Conservation (phyloP, 2,113 vertebrate species). For the Psilopsiagon aurifrons region DNA sequence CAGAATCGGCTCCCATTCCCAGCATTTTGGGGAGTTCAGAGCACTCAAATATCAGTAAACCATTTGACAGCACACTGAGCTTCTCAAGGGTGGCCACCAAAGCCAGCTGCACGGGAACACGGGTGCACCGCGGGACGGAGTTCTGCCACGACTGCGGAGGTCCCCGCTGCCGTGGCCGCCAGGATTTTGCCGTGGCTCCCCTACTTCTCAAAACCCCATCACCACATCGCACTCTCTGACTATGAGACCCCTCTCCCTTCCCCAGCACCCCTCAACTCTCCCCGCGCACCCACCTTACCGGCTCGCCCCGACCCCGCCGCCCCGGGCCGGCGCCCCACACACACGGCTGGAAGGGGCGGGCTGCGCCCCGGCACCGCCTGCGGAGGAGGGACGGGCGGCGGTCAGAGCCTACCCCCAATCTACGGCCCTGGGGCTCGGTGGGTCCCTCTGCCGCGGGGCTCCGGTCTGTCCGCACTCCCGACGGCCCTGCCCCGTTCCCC, state of each 20-base stretch:
- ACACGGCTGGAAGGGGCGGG: conserved; percentile 4
- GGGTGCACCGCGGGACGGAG: accelerated
- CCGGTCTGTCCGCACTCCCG: neutral
- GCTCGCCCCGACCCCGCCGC: neutral
- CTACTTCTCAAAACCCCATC: neutral
- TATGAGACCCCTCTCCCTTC: accelerated
- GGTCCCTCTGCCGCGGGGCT: no score
- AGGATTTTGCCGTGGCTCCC: neutral
- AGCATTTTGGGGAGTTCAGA: accelerated
- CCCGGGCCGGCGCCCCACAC: neutral
- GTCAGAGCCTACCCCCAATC: neutral
- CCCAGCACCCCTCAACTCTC: neutral
- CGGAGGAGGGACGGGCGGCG: neutral
- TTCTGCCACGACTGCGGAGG: neutral
- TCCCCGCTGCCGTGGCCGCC: accelerated
- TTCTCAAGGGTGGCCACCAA: neutral
- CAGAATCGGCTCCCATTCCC: neutral
- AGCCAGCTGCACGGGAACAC: neutral
- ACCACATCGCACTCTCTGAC: neutral
- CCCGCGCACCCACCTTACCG: neutral
- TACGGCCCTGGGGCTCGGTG: neutral
- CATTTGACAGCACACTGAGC: neutral
- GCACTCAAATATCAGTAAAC: neutral
- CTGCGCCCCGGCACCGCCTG: neutral
- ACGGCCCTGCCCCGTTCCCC: neutral